phyloP scores from a whole-genome alignment of 2,888 invertebrate species.

The Sesamia inferens region DNA sequence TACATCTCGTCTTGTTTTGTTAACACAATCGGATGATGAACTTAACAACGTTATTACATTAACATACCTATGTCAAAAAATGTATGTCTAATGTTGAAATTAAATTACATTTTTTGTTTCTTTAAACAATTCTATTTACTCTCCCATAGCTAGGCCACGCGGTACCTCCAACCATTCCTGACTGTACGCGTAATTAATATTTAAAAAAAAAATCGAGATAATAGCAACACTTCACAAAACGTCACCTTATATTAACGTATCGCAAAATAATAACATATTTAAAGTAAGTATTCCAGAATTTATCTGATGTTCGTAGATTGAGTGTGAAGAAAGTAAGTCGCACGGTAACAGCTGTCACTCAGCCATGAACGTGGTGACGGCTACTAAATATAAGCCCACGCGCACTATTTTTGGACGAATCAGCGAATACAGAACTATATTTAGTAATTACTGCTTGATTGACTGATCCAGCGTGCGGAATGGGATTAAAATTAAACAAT shows the following conservation, averaged over 20 bases:
- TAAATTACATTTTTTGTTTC: not conserved
- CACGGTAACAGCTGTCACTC: conserved; percentile 75
- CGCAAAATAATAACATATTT: conserved; percentile 37
- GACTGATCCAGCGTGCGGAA: conserved; percentile 30
- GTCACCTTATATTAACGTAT: conserved; percentile 39
- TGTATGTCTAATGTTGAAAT: not conserved
- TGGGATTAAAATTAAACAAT: conserved; percentile 7
- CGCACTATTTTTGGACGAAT: conserved; percentile 57
- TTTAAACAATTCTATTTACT: not conserved
- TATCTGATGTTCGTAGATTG: conserved; percentile 75
- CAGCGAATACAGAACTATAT: conserved; percentile 38
- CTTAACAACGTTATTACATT: too few relatives aligned
- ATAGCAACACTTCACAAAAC: conserved; percentile 28
- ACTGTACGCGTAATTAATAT: not conserved
- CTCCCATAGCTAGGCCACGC: not conserved
- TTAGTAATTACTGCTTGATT: conserved; percentile 51
- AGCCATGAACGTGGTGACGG: conserved; percentile 66
- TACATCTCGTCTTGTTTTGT: too few relatives aligned
- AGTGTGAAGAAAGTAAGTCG: conserved; percentile 72
- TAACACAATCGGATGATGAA: too few relatives aligned
- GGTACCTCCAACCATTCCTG: not conserved
- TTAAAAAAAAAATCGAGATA: not conserved
- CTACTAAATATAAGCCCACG: conserved; percentile 66
- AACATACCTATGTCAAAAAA: too few relatives aligned
- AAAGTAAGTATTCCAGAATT: conserved; percentile 58